phyloP scores from a whole-genome alignment of 53 echinoderm and acorn worm species.

The Echinarachnius parma region DNA sequence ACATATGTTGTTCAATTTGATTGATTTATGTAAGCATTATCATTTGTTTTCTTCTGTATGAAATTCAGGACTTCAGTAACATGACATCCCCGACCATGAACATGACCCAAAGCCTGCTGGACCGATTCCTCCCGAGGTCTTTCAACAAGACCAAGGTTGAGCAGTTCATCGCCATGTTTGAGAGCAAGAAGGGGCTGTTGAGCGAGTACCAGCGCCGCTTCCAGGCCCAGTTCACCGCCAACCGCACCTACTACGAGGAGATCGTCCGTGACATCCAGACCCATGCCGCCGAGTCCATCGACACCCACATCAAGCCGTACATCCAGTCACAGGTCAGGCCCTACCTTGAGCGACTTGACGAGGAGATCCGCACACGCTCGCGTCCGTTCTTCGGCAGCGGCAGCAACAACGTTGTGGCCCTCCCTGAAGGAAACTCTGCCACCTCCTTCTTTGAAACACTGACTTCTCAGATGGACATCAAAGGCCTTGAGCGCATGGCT shows the following conservation, averaged over 20 bases:
- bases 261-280: slow-evolving; percentile 12
- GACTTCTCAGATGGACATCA: slow-evolving; percentile 8
- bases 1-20: no score
- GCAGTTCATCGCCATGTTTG: slow-evolving; percentile 10
- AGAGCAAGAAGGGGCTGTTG: background rate
- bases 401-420: background rate
- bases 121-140: background rate
- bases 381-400: slow-evolving; percentile 31
- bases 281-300: background rate
- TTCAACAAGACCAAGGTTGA: background rate
- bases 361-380: background rate
- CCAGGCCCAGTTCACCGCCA: slow-evolving; percentile 22
- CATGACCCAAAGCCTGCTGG: slow-evolving; percentile 12
- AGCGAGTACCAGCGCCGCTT: slow-evolving; percentile 32
- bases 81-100: background rate
- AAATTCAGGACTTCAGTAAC: slow-evolving; percentile 23
- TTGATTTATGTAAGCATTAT: no score
- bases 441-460: slow-evolving; percentile 12
- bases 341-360: slow-evolving; percentile 23
- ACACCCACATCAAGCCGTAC: background rate
- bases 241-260: slow-evolving; percentile 9
- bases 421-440: background rate
- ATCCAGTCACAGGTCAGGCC: slow-evolving; percentile 11
- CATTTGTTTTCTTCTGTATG: background rate
- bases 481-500: background rate